Base-by-base conservation (phyloP, 2,888 invertebrate genomes). In the Stictocephala bisonia region DNA sequence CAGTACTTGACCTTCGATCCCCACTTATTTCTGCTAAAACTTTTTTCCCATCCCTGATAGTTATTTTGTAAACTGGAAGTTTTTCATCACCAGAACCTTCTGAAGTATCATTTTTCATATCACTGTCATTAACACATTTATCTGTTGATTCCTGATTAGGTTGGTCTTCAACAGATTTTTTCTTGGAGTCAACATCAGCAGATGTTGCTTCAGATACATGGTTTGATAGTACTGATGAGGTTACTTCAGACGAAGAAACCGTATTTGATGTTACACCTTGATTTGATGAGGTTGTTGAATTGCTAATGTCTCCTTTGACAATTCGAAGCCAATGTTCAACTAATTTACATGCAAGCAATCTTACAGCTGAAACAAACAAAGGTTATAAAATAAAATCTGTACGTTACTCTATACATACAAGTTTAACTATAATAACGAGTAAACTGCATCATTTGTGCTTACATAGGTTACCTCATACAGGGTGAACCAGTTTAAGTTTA, bases 291-390 rank as follows among this genome's bases (percentile, higher is more conserved):
- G 29, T 40, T 44, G 15, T n/a, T 3, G 44, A 15, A 9, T 69
- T 64, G 9, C 81, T 79, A 87, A 84, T 74, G 87, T 88, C 87
- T 73, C 88, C 86, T 84, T 95, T 94, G 1, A 96, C 95, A 72
- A 95, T 92, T 83, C 92, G 92, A 80, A 96, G 86, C 96, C 96
- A 96, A 82, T 93, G 93, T 81, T 95, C 93, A 27, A 96, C 96
- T 73, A 96, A 86, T 80, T 91, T 90, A 72, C 90, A 88, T 13
- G 96, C 94, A 79, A 95, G 85, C 72, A 89, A 88, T 82, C 92
- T 89, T 72, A 95, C 91, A 82, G 88, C 94, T 94, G 85, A n/a
- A n/a, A n/a, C n/a, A n/a, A n/a, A n/a, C n/a, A n/a, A n/a, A n/a
- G n/a, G n/a, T n/a, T n/a, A n/a, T n/a, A n/a, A n/a, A n/a, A n/a